A percentile compares a stretch with the other conserved stretches of the same genome.
phyloP scores from a whole-genome alignment of 2,113 vertebrate species.

The Alosa alosa region DNA sequence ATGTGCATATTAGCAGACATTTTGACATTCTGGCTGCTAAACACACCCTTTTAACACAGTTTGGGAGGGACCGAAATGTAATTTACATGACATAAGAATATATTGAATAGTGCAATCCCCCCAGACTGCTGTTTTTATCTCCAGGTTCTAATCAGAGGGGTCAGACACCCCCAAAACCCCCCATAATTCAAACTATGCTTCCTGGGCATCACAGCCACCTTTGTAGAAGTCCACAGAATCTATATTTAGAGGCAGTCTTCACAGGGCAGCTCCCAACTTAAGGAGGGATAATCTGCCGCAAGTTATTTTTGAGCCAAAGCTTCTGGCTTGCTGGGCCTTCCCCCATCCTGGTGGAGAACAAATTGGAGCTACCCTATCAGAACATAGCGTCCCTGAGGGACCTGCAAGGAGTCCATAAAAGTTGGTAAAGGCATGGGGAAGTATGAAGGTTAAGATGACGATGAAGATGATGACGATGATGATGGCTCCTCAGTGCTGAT shows the following conservation, averaged over 20 bases:
- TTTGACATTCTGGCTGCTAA: too few species aligned
- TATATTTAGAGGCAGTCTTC: not conserved
- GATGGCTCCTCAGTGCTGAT: constrained; percentile 31
- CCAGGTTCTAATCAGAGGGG: too few species aligned
- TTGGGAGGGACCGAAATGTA: too few species aligned
- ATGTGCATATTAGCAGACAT: too few species aligned
- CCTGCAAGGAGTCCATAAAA: not conserved
- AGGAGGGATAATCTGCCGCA: constrained; percentile 26
- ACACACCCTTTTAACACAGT: too few species aligned
- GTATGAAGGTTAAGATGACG: not conserved
- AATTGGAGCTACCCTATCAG: constrained; percentile 12
- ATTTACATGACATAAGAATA: too few species aligned
- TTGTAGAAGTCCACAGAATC: not conserved
- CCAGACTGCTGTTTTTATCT: too few species aligned
- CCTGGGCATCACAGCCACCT: not conserved
- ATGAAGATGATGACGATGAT: not conserved
- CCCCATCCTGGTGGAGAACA: constrained; percentile 32
- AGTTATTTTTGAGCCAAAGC: constrained; percentile 48
- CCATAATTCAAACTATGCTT: not conserved
- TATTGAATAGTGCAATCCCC: too few species aligned
- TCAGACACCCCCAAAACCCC: too few species aligned
- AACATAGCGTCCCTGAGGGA: constrained; percentile 6
- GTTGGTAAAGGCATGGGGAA: not conserved
- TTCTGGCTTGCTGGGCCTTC: constrained; percentile 52
- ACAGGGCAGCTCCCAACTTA: constrained; percentile 2